Evolutionary conservation across 2,888 invertebrate genomes (phyloP).

Genomic region (Scaptomyza caliginosa): DNA sequence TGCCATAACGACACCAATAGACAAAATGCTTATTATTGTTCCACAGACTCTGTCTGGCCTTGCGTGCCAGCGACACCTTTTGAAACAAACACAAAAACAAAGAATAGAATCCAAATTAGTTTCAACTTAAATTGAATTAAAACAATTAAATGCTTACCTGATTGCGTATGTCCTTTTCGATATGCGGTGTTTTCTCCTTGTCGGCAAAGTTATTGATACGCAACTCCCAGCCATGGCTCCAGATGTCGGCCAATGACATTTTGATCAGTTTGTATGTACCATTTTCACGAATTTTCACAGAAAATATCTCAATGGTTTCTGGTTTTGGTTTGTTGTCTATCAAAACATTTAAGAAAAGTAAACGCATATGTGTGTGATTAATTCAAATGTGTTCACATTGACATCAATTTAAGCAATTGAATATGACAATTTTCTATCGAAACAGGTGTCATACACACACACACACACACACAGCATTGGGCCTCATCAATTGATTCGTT

Average conservation of each 20-base stretch:
- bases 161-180: constrained; percentile 88
- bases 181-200: constrained; percentile 88
- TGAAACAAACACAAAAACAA: background rate
- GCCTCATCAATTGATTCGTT: constrained; percentile 14
- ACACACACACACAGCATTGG: background rate
- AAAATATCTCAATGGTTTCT: constrained; percentile 89
- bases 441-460: constrained; percentile 8
- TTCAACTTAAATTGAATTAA: no score
- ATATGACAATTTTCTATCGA: constrained; percentile 11
- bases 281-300: constrained; percentile 85
- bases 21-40: constrained; percentile 87
- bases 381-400: constrained; percentile 16
- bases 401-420: constrained; percentile 41
- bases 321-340: constrained; percentile 90
- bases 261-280: constrained; percentile 87
- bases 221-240: constrained; percentile 88
- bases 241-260: constrained; percentile 88
- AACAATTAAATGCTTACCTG: constrained; percentile 85
- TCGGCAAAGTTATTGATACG: constrained; percentile 90
- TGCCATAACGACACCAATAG: constrained; percentile 90
- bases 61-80: constrained; percentile 83
- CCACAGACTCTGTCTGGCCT: constrained; percentile 83
- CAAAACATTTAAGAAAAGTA: constrained; percentile 3
- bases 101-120: background rate
- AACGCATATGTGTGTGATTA: constrained; percentile 8